These are phyloP conservation scores for Pyrrhia umbra DNA, from an alignment of 2,888 invertebrate species.

Conservation along the genomic window DNA sequence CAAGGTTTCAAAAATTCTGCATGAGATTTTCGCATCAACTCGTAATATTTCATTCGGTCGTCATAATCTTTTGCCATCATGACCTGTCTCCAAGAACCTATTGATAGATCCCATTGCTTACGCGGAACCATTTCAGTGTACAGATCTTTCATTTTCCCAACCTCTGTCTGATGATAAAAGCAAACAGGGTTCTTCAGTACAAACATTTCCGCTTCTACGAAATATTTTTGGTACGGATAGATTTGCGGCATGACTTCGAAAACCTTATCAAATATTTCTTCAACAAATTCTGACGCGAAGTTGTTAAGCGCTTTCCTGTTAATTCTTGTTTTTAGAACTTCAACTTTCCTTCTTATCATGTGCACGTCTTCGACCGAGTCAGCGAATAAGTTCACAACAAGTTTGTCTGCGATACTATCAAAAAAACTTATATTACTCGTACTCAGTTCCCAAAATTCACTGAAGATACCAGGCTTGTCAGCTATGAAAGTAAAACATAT, in stretches of 20 bases:
- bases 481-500: constrained; percentile 87
- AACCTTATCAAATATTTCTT: constrained; percentile 70
- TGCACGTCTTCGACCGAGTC: constrained; percentile 76
- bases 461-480: constrained; percentile 76
- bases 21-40: constrained; percentile 73
- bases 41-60: constrained; percentile 81
- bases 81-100: constrained; percentile 77
- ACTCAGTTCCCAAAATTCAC: constrained; percentile 87
- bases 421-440: constrained; percentile 83
- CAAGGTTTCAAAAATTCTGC: constrained; percentile 78
- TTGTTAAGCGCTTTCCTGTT: constrained; percentile 69
- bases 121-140: constrained; percentile 75
- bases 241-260: constrained; percentile 71
- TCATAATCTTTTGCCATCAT: constrained; percentile 81
- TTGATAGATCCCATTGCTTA: constrained; percentile 79
- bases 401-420: constrained; percentile 71
- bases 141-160: constrained; percentile 74
- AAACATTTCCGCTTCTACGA: constrained; percentile 83
- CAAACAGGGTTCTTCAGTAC: constrained; percentile 84
- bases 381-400: constrained; percentile 77
- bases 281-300: constrained; percentile 67
- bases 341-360: constrained; percentile 64
- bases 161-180: constrained; percentile 85
- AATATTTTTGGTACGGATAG: constrained; percentile 80
- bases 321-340: constrained; percentile 72